Percentiles rank a stretch among this genome's conserved stretches.
These are phyloP conservation scores for Drosophila mimica DNA, from an alignment of 2,888 invertebrate genomes.

Conservation along the genomic window DNA sequence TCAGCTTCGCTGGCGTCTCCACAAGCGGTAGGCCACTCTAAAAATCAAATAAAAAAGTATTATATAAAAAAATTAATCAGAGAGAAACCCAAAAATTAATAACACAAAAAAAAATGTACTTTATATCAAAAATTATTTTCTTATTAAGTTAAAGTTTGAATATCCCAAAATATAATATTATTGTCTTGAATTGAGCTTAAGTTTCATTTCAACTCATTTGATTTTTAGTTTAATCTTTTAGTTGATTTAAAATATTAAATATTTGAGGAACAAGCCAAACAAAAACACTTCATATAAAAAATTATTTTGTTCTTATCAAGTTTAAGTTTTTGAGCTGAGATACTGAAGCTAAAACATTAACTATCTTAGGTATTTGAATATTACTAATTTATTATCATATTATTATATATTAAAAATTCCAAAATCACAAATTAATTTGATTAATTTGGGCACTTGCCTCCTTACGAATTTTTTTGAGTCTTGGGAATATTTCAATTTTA, in stretches of 20 bases:
- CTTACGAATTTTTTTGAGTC: neutral
- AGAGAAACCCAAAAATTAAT: neutral
- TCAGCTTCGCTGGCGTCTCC: constrained; percentile 61
- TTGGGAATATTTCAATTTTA: neutral
- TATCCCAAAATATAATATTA: neutral
- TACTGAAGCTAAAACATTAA: neutral
- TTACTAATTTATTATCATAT: neutral
- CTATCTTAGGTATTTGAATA: neutral
- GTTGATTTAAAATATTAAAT: too few species aligned
- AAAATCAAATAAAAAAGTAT: neutral
- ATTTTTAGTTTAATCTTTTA: neutral
- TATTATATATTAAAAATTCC: neutral
- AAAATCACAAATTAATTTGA: neutral
- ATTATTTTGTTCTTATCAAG: neutral
- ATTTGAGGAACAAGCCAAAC: neutral
- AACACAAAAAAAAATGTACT: neutral
- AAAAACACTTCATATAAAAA: neutral
- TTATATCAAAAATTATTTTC: neutral
- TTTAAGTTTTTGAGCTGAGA: neutral
- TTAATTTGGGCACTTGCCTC: neutral
- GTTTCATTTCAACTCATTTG: neutral
- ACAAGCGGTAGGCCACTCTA: constrained; percentile 22
- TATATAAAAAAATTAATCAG: neutral
- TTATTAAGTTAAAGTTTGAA: neutral
- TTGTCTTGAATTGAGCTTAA: neutral